Percentiles rank a stretch among this genome's conserved stretches.
Evolutionary conservation across 2,888 invertebrate genomes (phyloP).

Genomic region (Caradrina kadenii): DNA sequence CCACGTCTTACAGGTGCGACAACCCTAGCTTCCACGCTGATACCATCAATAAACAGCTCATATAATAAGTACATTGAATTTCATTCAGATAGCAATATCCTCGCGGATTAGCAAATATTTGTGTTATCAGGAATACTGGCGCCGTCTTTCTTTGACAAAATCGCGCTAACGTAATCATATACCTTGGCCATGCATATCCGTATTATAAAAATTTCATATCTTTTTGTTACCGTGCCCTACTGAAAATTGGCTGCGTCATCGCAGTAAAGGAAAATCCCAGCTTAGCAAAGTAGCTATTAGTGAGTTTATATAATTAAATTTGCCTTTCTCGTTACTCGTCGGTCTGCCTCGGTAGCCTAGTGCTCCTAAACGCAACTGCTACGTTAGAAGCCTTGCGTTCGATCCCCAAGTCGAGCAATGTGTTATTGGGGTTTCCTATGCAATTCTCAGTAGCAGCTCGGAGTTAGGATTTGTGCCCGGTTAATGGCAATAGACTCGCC

Average conservation of each 20-base stretch:
- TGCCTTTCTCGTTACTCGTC: no score
- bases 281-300: neutral
- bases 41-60: conserved; percentile 41
- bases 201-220: conserved; percentile 20
- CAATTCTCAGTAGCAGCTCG: no score
- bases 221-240: conserved; percentile 10
- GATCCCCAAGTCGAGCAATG: no score
- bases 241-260: neutral
- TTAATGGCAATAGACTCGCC: no score
- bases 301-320: neutral
- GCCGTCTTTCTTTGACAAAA: conserved; percentile 44
- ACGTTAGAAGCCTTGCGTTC: no score
- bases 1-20: neutral
- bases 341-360: no score
- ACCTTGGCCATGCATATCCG: conserved; percentile 7
- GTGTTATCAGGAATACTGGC: conserved; percentile 46
- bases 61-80: conserved; percentile 33
- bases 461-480: no score
- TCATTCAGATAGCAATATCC: conserved; percentile 36
- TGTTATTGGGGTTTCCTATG: no score
- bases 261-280: neutral
- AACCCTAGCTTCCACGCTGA: conserved; percentile 36
- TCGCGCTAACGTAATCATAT: conserved; percentile 22
- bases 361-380: no score
- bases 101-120: conserved; percentile 48